These are phyloP conservation scores for Leucophora obtusa DNA, from an alignment of 2,888 invertebrate species.

Conservation along the genomic window DNA sequence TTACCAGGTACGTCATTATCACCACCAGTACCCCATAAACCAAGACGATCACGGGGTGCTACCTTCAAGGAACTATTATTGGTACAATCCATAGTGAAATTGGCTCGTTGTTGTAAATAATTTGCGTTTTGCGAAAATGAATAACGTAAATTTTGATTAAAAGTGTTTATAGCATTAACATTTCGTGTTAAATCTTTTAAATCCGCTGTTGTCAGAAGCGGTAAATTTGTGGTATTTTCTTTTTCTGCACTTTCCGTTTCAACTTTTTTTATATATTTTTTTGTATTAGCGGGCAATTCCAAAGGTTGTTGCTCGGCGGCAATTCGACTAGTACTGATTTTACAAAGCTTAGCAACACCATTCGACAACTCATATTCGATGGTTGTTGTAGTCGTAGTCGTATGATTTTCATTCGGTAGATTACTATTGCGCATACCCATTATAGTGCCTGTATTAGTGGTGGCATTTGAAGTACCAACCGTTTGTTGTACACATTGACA, in stretches of 20 bases:
- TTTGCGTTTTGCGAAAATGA: conserved; percentile 26
- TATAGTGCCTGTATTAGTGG: conserved; percentile 37
- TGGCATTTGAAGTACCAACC: conserved; percentile 35
- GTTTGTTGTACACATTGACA: conserved; percentile 49
- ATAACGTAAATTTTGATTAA: conserved; percentile 49
- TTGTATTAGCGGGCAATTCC: not conserved
- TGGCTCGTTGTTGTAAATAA: conserved; percentile 56
- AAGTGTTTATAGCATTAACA: conserved; percentile 59
- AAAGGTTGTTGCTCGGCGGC: conserved; percentile 69
- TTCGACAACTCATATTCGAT: conserved; percentile 77
- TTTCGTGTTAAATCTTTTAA: conserved; percentile 63
- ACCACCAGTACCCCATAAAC: conserved; percentile 73
- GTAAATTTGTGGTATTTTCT: conserved; percentile 53
- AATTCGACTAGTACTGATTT: conserved; percentile 76
- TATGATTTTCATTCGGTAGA: conserved; percentile 73
- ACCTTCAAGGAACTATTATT: conserved; percentile 59
- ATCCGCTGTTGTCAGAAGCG: conserved; percentile 60
- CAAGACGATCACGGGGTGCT: conserved; percentile 73
- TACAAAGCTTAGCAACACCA: conserved; percentile 72
- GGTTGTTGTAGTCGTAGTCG: conserved; percentile 75
- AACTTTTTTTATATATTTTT: conserved; percentile 63
- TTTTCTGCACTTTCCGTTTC: conserved; percentile 52
- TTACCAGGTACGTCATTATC: conserved; percentile 74
- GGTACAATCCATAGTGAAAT: conserved; percentile 54
- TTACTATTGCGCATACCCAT: conserved; percentile 63